A percentile compares a stretch with the other conserved stretches of the same genome.
Conservation (phyloP, 2,797 vertebrate genomes). For the Crax fasciolata region DNA sequence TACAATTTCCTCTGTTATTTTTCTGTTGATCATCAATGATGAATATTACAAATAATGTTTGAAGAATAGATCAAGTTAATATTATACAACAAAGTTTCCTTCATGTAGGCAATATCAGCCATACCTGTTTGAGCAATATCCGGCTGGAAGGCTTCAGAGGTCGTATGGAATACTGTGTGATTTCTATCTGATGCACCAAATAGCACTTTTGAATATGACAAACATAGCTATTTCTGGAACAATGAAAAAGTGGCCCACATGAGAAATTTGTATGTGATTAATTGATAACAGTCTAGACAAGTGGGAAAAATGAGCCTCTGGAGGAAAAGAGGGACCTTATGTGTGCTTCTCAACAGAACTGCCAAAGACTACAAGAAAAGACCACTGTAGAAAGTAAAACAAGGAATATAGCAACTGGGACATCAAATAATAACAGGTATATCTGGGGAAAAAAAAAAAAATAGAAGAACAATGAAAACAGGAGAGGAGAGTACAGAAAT, state of each 20-base stretch:
- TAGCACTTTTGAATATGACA: not conserved
- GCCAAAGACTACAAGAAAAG: not conserved
- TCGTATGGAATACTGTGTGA: not conserved
- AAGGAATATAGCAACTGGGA: not conserved
- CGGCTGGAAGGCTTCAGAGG: not conserved
- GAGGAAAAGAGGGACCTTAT: not conserved
- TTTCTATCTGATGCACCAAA: not conserved
- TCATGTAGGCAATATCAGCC: not conserved
- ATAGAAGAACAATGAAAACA: not conserved
- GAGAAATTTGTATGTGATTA: not conserved
- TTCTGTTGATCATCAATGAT: not conserved
- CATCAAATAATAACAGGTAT: not conserved
- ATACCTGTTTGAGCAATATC: not conserved
- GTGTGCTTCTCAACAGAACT: not conserved
- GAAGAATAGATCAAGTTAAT: not conserved
- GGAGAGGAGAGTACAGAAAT: not conserved
- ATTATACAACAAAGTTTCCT: not conserved
- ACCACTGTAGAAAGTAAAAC: not conserved
- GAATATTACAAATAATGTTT: not conserved
- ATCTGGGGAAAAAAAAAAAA: not conserved
- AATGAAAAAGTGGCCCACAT: not conserved
- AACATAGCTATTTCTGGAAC: not conserved
- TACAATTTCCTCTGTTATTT: not conserved
- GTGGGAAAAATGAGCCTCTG: not conserved
- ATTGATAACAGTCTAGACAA: not conserved